phyloP scores from a whole-genome alignment of 2,113 vertebrate genomes.

The Dendrocopos noguchii region DNA sequence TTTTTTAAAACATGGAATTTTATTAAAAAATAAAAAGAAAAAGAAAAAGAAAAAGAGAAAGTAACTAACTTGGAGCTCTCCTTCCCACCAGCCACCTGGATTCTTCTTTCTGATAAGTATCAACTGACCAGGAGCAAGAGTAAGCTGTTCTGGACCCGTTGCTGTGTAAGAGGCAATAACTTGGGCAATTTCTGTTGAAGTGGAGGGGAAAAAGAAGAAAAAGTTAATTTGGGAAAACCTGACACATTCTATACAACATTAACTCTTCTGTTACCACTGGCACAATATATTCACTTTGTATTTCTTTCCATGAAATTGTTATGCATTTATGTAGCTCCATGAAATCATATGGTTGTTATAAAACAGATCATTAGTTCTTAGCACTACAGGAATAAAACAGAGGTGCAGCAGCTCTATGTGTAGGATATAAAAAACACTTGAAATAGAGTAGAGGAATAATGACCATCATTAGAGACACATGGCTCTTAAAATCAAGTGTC shows the following conservation, averaged over 20 bases:
- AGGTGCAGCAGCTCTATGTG: background rate
- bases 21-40: background rate
- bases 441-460: background rate
- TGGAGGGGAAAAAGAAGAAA: background rate
- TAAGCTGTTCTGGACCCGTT: constrained; percentile 95
- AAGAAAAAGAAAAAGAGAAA: background rate
- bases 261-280: background rate
- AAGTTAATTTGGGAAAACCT: background rate
- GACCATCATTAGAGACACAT: background rate
- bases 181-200: constrained; percentile 92
- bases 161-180: constrained; percentile 96
- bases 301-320: background rate
- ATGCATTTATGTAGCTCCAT: background rate
- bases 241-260: background rate
- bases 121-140: constrained; percentile 93
- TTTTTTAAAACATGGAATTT: background rate
- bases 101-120: constrained; percentile 98
- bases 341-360: background rate
- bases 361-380: background rate
- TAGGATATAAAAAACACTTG: background rate
- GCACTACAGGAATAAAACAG: background rate
- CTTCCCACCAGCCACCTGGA: constrained; percentile 99
- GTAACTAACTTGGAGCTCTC: constrained; percentile 91
- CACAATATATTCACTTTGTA: background rate
- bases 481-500: background rate